A percentile compares a stretch with the other conserved stretches of the same genome.
phyloP scores from a whole-genome alignment of 2,113 vertebrate genomes.

The Plecturocebus donacophilus region DNA sequence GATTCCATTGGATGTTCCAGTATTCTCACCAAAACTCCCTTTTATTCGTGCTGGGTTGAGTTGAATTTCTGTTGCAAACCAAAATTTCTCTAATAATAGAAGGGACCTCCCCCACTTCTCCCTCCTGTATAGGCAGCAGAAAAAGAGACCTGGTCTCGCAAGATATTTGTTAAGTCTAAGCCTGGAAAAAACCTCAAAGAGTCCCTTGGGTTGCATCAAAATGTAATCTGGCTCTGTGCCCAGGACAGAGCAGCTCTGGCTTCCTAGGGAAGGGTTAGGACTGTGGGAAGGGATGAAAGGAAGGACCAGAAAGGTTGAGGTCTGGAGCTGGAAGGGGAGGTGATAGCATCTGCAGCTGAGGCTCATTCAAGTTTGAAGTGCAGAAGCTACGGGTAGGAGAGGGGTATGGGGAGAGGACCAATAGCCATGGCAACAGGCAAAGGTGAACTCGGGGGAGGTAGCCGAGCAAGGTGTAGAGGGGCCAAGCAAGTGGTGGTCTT shows the following conservation, averaged over 20 bases:
- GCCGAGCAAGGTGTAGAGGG: neutral
- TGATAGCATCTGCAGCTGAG: neutral
- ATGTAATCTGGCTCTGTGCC: neutral
- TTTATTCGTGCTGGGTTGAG: neutral
- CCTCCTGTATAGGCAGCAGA: neutral
- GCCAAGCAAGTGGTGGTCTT: neutral
- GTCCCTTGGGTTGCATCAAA: neutral
- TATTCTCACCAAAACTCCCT: neutral
- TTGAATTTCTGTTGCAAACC: neutral
- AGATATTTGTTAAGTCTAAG: neutral
- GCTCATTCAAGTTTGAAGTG: neutral
- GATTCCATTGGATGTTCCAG: neutral
- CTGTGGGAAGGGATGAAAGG: neutral
- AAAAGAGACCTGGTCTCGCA: neutral
- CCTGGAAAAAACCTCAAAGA: constrained; percentile 37
- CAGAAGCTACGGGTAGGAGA: neutral
- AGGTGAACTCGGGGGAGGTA: neutral
- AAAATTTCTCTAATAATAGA: neutral
- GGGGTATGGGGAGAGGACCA: neutral
- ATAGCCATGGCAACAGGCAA: neutral
- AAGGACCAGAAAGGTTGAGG: neutral
- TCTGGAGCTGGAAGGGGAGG: neutral
- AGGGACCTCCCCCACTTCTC: neutral
- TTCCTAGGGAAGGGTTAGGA: neutral
- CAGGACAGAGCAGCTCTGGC: neutral